These are phyloP conservation scores for Pungitius pungitius DNA, from an alignment of 2,113 vertebrate genomes.

Conservation along the genomic window DNA sequence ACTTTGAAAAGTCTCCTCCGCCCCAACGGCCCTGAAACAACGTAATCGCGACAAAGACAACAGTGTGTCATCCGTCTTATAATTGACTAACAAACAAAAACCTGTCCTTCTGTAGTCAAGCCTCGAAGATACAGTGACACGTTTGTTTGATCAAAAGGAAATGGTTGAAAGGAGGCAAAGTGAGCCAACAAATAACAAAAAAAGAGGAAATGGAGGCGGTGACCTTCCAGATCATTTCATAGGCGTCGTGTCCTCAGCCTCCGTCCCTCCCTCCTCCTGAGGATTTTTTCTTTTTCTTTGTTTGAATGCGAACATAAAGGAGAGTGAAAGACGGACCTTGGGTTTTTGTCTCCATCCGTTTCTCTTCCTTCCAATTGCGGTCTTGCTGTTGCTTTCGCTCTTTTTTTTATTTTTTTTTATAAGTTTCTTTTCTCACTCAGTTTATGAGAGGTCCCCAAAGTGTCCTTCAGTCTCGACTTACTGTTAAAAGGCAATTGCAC, in stretches of 20 bases:
- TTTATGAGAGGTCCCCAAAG: constrained; percentile 60
- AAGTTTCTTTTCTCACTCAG: constrained; percentile 28
- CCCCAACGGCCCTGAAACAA: neutral
- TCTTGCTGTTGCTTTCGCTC: constrained; percentile 12
- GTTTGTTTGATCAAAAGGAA: constrained; percentile 2
- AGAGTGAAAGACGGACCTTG: constrained; percentile 51
- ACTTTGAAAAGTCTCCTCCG: too few species aligned
- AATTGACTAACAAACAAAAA: neutral
- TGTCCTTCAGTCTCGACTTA: constrained; percentile 72
- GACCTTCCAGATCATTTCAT: constrained; percentile 19
- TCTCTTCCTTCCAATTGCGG: constrained; percentile 29
- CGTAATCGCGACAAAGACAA: neutral
- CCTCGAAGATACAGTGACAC: neutral
- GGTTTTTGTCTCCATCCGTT: constrained; percentile 37
- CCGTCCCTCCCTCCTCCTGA: neutral
- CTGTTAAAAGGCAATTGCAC: constrained; percentile 73
- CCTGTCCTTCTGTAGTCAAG: neutral
- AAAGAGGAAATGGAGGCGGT: neutral
- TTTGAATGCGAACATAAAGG: constrained; percentile 19
- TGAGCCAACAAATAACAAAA: neutral
- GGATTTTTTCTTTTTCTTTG: neutral
- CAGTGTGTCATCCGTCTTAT: too few species aligned
- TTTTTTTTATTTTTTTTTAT: constrained; percentile 11
- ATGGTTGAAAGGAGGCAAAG: constrained; percentile 16
- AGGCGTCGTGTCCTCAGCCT: constrained; percentile 9